Conservation (phyloP, 2,888 invertebrate genomes). For the Vannuccia rotundouncinata region DNA sequence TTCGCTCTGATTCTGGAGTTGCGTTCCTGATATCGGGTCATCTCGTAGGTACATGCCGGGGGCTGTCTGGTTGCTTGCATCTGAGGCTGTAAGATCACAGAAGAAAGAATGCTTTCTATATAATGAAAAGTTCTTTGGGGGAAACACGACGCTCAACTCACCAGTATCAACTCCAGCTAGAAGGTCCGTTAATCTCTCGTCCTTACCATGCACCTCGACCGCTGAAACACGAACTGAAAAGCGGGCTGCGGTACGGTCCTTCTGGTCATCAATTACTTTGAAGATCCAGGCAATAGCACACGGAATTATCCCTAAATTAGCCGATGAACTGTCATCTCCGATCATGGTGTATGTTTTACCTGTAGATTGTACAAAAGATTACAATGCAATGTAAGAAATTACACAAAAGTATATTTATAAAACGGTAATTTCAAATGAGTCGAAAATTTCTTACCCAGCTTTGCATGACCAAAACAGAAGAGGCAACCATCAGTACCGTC, state of each 20-base stretch:
- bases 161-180: conserved; percentile 74
- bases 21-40: conserved; percentile 79
- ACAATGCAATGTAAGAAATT: too few relatives aligned
- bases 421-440: background rate
- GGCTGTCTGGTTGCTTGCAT: conserved; percentile 58
- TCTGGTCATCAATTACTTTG: conserved; percentile 80
- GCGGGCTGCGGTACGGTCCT: conserved; percentile 77
- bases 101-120: too few relatives aligned
- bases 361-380: too few relatives aligned
- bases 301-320: conserved; percentile 78
- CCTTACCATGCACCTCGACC: conserved; percentile 80
- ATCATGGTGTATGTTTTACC: conserved; percentile 59
- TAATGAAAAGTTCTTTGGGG: too few relatives aligned
- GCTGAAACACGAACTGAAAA: conserved; percentile 91
- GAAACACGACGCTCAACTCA: too few relatives aligned
- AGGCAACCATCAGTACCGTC: conserved; percentile 77
- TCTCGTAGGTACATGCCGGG: conserved; percentile 84
- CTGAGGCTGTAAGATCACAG: background rate
- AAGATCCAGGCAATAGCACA: conserved; percentile 93
- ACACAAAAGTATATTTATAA: too few relatives aligned
- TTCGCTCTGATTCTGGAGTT: conserved; percentile 80
- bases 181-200: conserved; percentile 77
- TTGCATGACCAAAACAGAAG: conserved; percentile 57
- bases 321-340: conserved; percentile 59
- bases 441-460: background rate